Evolutionary conservation across 2,888 invertebrate genomes (phyloP), one percentile per base, ranked within the genome.

Genomic region (Ormyrus nitidulus): DNA sequence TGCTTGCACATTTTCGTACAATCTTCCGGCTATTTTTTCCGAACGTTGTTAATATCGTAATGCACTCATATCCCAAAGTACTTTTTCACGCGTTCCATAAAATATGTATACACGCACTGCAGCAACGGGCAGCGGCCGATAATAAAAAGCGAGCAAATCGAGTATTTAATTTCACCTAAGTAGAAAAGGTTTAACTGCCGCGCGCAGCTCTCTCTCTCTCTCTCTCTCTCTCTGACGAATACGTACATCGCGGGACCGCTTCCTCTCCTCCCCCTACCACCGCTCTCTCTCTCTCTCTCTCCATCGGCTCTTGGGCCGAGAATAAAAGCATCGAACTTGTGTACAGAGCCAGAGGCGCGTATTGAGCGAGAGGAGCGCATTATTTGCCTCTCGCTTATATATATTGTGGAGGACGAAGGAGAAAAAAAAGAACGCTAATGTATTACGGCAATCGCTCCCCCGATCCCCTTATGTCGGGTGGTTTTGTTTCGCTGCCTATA

Each of bases 51-150:
- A 34, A 34, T 34, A 34, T 34, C 34, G 34, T 34, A 34, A 34
- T 34, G 82, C 61, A 58, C 80, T 75, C 61, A n/a, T 53, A 48
- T n/a, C 9, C 84, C 85, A 86, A 86, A 84, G 88, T 88, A 88
- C 88, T 88, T 89, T 88, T 19, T 49, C 34, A 34, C 34, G 34
- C 34, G 34, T 34, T 34, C 4, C 34, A 34, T 34, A 34, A 34
- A 34, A 34, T 34, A 34, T 34, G 3, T 34, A 34, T 34, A 34
- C 34, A 34, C 34, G 4, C 34, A 34, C 34, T 34, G 34, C 34
- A 51, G 46, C 59, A 44, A 1, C 56, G n/a, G 53, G 48, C 48
- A 61, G 44, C 51, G 62, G 44, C 44, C 34, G 61, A 53, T 51
- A 62, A 61, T 61, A 72, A 62, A 61, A 53, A 44, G 46, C 49